These are phyloP conservation scores for Cybosia mesomella DNA, from an alignment of 2,888 invertebrate genomes.

Conservation along the genomic window DNA sequence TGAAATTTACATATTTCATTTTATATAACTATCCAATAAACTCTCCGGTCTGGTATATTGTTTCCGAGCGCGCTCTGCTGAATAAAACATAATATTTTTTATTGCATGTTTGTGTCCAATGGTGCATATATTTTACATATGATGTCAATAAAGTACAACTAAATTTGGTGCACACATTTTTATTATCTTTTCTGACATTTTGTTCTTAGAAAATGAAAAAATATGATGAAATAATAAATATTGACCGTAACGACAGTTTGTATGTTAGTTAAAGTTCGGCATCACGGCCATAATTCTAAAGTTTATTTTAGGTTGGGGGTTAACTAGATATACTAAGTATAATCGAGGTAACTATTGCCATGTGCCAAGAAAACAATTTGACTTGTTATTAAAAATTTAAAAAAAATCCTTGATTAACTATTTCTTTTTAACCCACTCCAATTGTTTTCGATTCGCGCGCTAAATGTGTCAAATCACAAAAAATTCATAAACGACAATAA, in stretches of 20 bases:
- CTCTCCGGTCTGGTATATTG: constrained; percentile 70
- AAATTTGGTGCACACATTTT: constrained; percentile 74
- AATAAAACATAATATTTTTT: constrained; percentile 80
- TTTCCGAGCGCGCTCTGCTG: constrained; percentile 71
- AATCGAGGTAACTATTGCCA: too few relatives aligned
- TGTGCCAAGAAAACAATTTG: too few relatives aligned
- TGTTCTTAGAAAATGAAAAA: constrained; percentile 19
- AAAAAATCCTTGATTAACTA: too few relatives aligned
- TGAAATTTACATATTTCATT: constrained; percentile 60
- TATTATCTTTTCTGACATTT: constrained; percentile 57
- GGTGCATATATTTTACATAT: constrained; percentile 81
- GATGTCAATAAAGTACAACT: constrained; percentile 58
- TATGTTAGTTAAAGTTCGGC: neutral
- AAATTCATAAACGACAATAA: too few relatives aligned
- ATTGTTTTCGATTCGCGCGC: too few relatives aligned
- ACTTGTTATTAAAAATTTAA: too few relatives aligned
- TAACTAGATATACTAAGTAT: too few relatives aligned
- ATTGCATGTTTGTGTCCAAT: constrained; percentile 74
- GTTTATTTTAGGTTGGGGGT: too few relatives aligned
- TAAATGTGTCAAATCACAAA: too few relatives aligned
- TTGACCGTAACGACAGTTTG: neutral
- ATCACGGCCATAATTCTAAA: too few relatives aligned
- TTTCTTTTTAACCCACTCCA: too few relatives aligned
- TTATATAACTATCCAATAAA: constrained; percentile 69
- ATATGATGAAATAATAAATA: too few relatives aligned